phyloP scores from a whole-genome alignment of 1,140 invertebrate species.

The Drosophila serrata region DNA sequence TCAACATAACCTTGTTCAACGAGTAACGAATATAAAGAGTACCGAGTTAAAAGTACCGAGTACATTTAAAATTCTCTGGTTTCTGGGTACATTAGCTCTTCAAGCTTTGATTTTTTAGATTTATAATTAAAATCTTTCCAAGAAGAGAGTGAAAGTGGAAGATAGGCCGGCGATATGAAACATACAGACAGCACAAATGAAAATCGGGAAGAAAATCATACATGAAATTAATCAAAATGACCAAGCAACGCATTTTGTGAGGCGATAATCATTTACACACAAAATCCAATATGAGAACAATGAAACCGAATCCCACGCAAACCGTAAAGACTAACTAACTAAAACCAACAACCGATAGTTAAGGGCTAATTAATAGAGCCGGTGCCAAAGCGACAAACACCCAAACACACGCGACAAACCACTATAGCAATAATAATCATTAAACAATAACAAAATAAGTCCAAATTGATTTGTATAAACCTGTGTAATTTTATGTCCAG shows the following conservation, averaged over 20 bases:
- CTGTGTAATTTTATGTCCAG: slow-evolving; percentile 35
- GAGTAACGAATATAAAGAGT: not conserved
- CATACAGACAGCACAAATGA: slow-evolving; percentile 40
- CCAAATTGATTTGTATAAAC: slow-evolving; percentile 54
- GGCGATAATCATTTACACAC: slow-evolving; percentile 78
- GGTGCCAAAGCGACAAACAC: slow-evolving; percentile 43
- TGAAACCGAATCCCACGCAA: slow-evolving; percentile 42
- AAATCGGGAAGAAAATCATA: slow-evolving; percentile 32
- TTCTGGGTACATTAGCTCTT: not conserved
- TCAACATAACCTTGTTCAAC: not conserved
- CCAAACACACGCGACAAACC: slow-evolving; percentile 29
- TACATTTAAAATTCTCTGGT: not conserved
- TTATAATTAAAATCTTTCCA: not conserved
- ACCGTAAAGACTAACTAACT: slow-evolving; percentile 42
- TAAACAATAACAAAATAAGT: slow-evolving; percentile 41
- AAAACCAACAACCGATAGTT: slow-evolving; percentile 11
- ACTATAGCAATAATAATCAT: slow-evolving; percentile 42
- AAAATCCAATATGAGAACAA: slow-evolving; percentile 23
- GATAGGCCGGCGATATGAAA: not conserved
- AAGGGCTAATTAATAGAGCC: slow-evolving; percentile 17
- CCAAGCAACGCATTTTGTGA: slow-evolving; percentile 68
- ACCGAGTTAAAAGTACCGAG: not conserved
- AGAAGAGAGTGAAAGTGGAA: slow-evolving; percentile 16
- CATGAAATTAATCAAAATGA: not conserved
- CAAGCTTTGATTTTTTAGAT: too few relatives aligned